Evolutionary conservation across 2,888 invertebrate genomes (phyloP).

Genomic region (Elmis aenea): DNA sequence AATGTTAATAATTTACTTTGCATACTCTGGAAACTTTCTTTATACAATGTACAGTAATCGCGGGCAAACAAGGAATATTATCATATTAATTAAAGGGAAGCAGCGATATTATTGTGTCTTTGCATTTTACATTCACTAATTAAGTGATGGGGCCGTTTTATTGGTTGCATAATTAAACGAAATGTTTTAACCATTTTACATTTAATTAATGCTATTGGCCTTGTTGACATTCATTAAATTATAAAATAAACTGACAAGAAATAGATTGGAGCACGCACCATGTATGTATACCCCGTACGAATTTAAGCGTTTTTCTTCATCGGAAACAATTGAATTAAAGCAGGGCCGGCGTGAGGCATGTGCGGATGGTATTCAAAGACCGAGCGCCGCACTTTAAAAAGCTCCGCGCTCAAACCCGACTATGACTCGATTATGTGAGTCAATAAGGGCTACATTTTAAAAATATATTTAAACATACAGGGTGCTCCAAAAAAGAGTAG

Average conservation of each 20-base stretch:
- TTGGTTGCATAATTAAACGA: slow-evolving; percentile 31
- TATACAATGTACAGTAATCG: slow-evolving; percentile 43
- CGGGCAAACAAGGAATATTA: slow-evolving; percentile 38
- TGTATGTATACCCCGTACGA: too few species aligned
- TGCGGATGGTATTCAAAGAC: too few species aligned
- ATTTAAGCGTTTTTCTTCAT: too few species aligned
- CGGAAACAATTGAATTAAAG: too few species aligned
- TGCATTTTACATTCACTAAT: slow-evolving; percentile 33
- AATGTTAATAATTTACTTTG: slow-evolving; percentile 49
- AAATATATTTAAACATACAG: too few species aligned
- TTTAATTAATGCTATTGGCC: slow-evolving; percentile 34
- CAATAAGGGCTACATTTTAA: too few species aligned
- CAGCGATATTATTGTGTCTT: slow-evolving; percentile 16
- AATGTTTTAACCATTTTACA: slow-evolving; percentile 27
- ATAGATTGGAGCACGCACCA: too few species aligned
- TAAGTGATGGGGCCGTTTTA: slow-evolving; percentile 33
- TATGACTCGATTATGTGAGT: too few species aligned
- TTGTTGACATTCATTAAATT: slow-evolving; percentile 33
- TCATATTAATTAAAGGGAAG: slow-evolving; percentile 37
- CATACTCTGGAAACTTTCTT: slow-evolving; percentile 39
- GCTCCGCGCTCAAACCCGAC: too few species aligned
- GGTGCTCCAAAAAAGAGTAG: too few species aligned
- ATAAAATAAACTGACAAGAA: slow-evolving; percentile 25
- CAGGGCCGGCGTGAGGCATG: too few species aligned
- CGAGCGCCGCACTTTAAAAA: too few species aligned